Conservation (phyloP, 2,797 vertebrate genomes). For the Coregonus sp. region DNA sequence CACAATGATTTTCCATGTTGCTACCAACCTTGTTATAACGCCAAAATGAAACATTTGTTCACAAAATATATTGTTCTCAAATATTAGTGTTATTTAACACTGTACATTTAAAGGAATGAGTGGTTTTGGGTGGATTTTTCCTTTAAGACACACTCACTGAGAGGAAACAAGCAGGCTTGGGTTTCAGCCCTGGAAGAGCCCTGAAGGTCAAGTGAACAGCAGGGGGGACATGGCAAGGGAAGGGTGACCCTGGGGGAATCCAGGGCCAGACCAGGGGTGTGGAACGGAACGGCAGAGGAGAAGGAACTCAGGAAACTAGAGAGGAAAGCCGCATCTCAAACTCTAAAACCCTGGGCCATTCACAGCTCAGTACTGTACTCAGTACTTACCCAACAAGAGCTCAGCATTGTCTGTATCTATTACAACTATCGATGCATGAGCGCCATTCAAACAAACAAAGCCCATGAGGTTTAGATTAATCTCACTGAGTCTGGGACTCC, state of each 20-base stretch:
- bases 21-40: too few relatives aligned
- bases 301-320: constrained; percentile 10
- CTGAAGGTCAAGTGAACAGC: constrained; percentile 59
- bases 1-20: too few relatives aligned
- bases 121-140: too few relatives aligned
- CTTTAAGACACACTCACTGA: constrained; percentile 32
- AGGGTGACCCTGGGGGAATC: constrained; percentile 18
- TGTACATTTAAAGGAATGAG: too few relatives aligned
- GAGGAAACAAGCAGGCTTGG: constrained; percentile 63
- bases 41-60: too few relatives aligned
- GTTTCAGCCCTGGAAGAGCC: constrained; percentile 62
- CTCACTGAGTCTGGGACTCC: constrained; percentile 10
- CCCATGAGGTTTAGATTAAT: constrained; percentile 35
- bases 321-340: constrained; percentile 3
- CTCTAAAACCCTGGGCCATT: constrained; percentile 14
- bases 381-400: constrained; percentile 24
- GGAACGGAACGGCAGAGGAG: background rate
- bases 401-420: constrained; percentile 15
- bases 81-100: too few relatives aligned
- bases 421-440: constrained; percentile 9
- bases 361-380: constrained; percentile 7
- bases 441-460: constrained; percentile 25
- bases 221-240: constrained; percentile 34
- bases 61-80: too few relatives aligned
- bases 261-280: background rate